Evolutionary conservation across 23 tunicate genomes (phyloP), one percentile per base, ranked within the genome.

Genomic region (Halocynthia roretzi): DNA sequence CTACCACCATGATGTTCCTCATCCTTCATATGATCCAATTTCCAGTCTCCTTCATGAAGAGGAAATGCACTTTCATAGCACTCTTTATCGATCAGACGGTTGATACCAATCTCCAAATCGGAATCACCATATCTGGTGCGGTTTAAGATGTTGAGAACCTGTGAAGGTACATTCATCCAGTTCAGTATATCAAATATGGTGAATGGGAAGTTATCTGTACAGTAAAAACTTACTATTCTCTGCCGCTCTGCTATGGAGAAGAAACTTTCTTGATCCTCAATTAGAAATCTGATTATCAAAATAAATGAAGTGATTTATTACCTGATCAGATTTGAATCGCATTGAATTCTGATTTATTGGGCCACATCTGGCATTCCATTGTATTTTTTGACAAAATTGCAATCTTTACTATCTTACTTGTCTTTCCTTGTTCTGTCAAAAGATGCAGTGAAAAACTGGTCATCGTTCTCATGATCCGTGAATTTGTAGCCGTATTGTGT

Each of bases 41-140:
- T 83, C 82, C 82, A 83, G 56, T 76, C 65, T n/a, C 87, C 87
- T 80, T 81, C 85, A 52, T 81, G 85, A 20, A 81, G 69, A 8
- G 85, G 85, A 73, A 81, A 81, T 23, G 23, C 66, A 55, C 77
- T 62, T 54, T 20, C 51, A 69, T 81, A 81, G 53, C 77, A 23
- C n/a, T 62, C 83, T 21, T 80, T 54, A 10, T 55, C 76, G 7
- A 72, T 20, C 20, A 81, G 56, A 56, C 85, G 21, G 64, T 55
- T 77, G 61, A 81, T 58, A 5, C 85, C 85, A 54, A 69, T 61
- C n/a, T 74, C 62, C 56, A 74, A 22, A 12, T 49, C 61, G 5
- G 71, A 10, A 18, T 72, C 60, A 31, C 85, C 67, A 61, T 50
- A 81, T 58, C 55, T 61, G 8, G 85, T 72, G 50, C 57, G 58